Evolutionary conservation across 2,888 invertebrate species (phyloP).

Genomic region (Drosophila melanosoma): DNA sequence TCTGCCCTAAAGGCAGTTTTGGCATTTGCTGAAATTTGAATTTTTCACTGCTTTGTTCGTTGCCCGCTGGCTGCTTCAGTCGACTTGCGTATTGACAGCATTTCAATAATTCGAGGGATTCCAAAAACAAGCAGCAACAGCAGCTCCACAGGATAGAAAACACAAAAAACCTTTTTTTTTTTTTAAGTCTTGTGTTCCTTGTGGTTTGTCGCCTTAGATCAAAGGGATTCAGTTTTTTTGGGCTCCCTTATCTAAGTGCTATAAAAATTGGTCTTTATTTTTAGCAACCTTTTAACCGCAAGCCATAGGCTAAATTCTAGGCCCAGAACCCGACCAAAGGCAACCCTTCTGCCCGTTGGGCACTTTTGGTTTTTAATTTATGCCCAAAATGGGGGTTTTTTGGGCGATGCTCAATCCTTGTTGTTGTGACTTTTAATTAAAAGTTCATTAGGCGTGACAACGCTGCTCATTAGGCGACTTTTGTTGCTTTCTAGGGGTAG

Average conservation of each 20-base stretch:
- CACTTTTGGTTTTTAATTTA: slow-evolving; percentile 60
- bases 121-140: slow-evolving; percentile 6
- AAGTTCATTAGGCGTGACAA: slow-evolving; percentile 78
- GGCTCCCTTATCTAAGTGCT: slow-evolving; percentile 51
- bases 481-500: slow-evolving; percentile 18
- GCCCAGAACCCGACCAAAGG: not conserved
- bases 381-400: slow-evolving; percentile 58
- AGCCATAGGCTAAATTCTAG: not conserved
- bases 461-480: slow-evolving; percentile 67
- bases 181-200: slow-evolving; percentile 36
- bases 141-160: slow-evolving; percentile 17
- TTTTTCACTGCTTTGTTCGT: slow-evolving; percentile 34
- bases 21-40: slow-evolving; percentile 57
- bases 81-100: slow-evolving; percentile 47
- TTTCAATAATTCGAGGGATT: slow-evolving; percentile 50
- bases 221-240: slow-evolving; percentile 48
- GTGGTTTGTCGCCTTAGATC: slow-evolving; percentile 62
- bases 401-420: slow-evolving; percentile 31
- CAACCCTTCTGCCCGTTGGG: slow-evolving; percentile 14
- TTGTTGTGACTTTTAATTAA: slow-evolving; percentile 73
- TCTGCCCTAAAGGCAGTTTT: not conserved
- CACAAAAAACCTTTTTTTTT: slow-evolving; percentile 17
- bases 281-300: slow-evolving; percentile 33
- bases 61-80: slow-evolving; percentile 22
- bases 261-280: slow-evolving; percentile 59